Evolutionary conservation across 2,888 invertebrate species (phyloP).

Genomic region (Caprella mutica): DNA sequence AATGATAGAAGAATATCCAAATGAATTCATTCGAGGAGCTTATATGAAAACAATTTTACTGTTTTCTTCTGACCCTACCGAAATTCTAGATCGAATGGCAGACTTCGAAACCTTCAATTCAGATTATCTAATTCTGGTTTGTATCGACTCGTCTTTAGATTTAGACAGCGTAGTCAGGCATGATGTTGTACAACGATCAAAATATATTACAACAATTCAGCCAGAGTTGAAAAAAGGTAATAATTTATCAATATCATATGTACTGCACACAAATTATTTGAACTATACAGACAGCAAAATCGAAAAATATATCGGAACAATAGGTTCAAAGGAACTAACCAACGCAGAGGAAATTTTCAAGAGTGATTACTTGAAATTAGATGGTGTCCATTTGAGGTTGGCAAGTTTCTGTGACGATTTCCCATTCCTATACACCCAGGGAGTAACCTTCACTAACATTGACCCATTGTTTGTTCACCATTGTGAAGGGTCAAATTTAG

Average conservation of each 20-base stretch:
- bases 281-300: too few relatives aligned
- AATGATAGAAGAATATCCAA: too few relatives aligned
- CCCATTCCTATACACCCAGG: constrained; percentile 29
- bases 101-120: constrained; percentile 6
- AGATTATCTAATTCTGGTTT: constrained; percentile 10
- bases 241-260: too few relatives aligned
- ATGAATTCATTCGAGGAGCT: constrained; percentile 3
- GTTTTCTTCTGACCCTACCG: not conserved
- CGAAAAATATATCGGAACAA: not conserved
- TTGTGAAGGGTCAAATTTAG: constrained; percentile 17
- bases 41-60: not conserved
- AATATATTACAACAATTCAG: constrained; percentile 4
- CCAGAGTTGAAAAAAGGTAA: too few relatives aligned
- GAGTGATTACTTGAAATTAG: constrained; percentile 4
- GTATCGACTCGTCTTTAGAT: constrained; percentile 1
- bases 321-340: not conserved
- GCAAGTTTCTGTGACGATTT: constrained; percentile 20
- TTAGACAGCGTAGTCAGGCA: not conserved
- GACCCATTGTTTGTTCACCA: too few relatives aligned
- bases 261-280: too few relatives aligned
- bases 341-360: not conserved
- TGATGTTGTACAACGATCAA: constrained; percentile 11
- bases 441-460: too few relatives aligned
- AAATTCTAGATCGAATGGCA: not conserved
- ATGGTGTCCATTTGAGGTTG: not conserved